Evolutionary conservation across 2,888 invertebrate species (phyloP), one percentile per base, ranked within the genome.

Genomic region (Oxycera nigricornis): DNA sequence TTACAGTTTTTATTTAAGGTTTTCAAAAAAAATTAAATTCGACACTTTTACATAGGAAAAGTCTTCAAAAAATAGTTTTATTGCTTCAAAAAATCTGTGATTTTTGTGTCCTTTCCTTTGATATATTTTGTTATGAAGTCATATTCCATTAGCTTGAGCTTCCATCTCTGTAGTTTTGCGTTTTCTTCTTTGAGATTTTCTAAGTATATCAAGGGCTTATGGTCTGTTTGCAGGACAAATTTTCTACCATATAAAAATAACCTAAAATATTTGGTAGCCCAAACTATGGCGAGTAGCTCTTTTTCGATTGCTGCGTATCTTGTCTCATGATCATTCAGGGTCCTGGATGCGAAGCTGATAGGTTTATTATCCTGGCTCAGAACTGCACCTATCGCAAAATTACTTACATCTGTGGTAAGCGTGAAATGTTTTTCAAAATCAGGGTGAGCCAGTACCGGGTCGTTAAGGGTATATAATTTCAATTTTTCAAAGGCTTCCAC

Each of bases 191-290:
- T 68, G 4, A 72, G 20, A 17, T 52, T 55, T 11, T 62, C 46
- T 0, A 84, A 67, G 81, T 82, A 84, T 1, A 77, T 78, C 2
- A 84, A 70, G 0, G 83, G 82, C 70, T 80, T 77, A 73, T 85
- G 84, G 67, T 85, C 85, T 0, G 83, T 85, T 7, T 81, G 79
- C 0, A 85, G 82, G 0, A 73, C 80, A 35, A 85, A 84, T 72
- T 80, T 79, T 35, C 77, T 77, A 1, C 82, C 82, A 30, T 81
- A 82, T 4, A 83, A 22, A 28, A 82, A 82, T 0, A 81, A 82
- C 28, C 82, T 55, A 35, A 82, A 83, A 62, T 82, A 79, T 77
- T 82, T 81, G 1, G 77, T 75, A 0, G 81, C 81, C 80, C 80
- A 82, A 9, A 55, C 55, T 55, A 55, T 55, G 11, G 55, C 20